phyloP scores from a whole-genome alignment of 1,140 invertebrate species.

The Leptinotarsa defecta region DNA sequence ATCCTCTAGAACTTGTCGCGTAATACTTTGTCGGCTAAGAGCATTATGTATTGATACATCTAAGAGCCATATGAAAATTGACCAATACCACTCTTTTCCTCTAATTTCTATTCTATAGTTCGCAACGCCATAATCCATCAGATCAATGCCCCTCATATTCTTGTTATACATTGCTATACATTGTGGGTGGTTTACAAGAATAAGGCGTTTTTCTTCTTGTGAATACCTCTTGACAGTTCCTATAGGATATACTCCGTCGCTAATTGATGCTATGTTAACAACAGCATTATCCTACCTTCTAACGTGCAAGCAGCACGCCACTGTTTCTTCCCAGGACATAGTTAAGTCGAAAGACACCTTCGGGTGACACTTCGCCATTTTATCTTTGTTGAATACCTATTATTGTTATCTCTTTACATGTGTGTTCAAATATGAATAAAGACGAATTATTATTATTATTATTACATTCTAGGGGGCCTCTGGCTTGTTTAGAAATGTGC shows the following conservation, averaged over 20 bases:
- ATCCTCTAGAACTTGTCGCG: too few species aligned
- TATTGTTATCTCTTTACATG: too few species aligned
- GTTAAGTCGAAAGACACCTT: too few species aligned
- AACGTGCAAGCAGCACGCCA: slow-evolving; percentile 20
- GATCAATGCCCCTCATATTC: slow-evolving; percentile 11
- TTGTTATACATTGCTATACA: not conserved
- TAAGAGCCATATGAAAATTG: slow-evolving; percentile 48
- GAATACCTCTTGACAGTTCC: slow-evolving; percentile 40
- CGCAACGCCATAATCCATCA: slow-evolving; percentile 45
- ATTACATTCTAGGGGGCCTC: too few species aligned
- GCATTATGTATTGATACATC: slow-evolving; percentile 39
- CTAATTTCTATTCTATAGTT: slow-evolving; percentile 52
- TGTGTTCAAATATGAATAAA: too few species aligned
- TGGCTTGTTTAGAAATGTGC: too few species aligned
- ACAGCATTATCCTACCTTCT: slow-evolving; percentile 30
- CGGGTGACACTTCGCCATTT: too few species aligned
- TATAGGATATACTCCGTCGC: slow-evolving; percentile 26
- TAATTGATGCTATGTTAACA: slow-evolving; percentile 40
- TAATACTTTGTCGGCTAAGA: too few species aligned
- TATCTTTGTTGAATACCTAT: too few species aligned
- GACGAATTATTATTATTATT: too few species aligned
- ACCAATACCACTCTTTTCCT: slow-evolving; percentile 52
- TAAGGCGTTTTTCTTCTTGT: slow-evolving; percentile 31
- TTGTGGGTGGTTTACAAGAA: slow-evolving; percentile 17
- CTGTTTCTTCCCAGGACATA: not conserved